Percentiles rank a stretch among this genome's conserved stretches.
Evolutionary conservation across 2,888 invertebrate genomes (phyloP).

Genomic region (Neocrepidodera transversa): DNA sequence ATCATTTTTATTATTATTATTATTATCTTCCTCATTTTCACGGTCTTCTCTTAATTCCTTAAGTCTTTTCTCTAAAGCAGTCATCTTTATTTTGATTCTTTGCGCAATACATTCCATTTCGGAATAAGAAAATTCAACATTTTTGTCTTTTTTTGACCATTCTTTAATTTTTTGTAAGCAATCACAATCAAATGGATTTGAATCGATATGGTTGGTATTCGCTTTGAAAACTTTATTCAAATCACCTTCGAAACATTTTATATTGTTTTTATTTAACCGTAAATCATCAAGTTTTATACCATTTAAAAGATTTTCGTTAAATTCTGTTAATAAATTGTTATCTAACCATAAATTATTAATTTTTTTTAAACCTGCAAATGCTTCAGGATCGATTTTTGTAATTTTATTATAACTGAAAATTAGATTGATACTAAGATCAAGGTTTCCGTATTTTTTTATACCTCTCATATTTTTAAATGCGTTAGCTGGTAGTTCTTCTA

Average conservation of each 20-base stretch:
- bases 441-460: conserved; percentile 40
- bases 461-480: conserved; percentile 47
- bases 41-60: conserved; percentile 37
- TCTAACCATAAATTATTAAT: conserved; percentile 50
- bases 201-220: conserved; percentile 43
- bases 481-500: conserved; percentile 41
- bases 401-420: conserved; percentile 50
- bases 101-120: conserved; percentile 47
- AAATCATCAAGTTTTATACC: conserved; percentile 42
- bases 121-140: conserved; percentile 42
- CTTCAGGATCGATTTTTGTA: conserved; percentile 39
- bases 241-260: conserved; percentile 45
- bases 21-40: conserved; percentile 12
- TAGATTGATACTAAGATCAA: conserved; percentile 43
- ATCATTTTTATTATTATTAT: conserved; percentile 7
- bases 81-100: conserved; percentile 44
- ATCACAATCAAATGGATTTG: conserved; percentile 46
- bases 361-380: conserved; percentile 44
- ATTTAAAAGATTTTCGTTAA: conserved; percentile 40
- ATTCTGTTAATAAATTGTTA: conserved; percentile 43
- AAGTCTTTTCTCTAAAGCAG: conserved; percentile 41
- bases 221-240: conserved; percentile 44
- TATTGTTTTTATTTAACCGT: conserved; percentile 44
- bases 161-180: conserved; percentile 45
- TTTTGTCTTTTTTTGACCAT: conserved; percentile 42